These are phyloP conservation scores for Drosophila neocordata DNA, from an alignment of 1,140 invertebrate species.

Conservation along the genomic window DNA sequence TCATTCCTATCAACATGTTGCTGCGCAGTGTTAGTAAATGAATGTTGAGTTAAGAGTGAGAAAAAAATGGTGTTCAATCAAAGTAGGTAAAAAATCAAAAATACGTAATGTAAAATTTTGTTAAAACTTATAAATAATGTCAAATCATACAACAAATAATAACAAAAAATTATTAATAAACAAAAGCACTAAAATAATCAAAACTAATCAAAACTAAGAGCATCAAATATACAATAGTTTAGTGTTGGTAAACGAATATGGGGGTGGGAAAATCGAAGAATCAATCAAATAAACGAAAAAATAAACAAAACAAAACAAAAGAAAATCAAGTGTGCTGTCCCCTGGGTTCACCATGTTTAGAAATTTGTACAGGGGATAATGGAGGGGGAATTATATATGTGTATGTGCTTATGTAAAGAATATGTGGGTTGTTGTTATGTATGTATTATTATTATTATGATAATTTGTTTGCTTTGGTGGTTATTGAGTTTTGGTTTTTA, in stretches of 20 bases:
- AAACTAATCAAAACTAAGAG: not conserved
- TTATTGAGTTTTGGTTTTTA: conserved; percentile 10
- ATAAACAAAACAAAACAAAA: conserved; percentile 23
- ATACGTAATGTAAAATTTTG: not conserved
- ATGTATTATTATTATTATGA: conserved; percentile 1
- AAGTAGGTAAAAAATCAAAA: not conserved
- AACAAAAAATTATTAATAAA: not conserved
- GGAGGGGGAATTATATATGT: not conserved
- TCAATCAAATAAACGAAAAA: conserved; percentile 8
- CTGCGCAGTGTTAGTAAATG: not conserved
- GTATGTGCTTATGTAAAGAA: too few species aligned
- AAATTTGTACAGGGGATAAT: conserved; percentile 2
- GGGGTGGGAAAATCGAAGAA: not conserved
- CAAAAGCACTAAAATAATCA: not conserved
- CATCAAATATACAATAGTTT: not conserved
- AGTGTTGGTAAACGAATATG: not conserved
- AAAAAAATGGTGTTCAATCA: not conserved
- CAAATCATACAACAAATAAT: conserved; percentile 4
- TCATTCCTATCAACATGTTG: too few species aligned
- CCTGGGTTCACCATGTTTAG: conserved; percentile 43
- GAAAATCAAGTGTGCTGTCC: conserved; percentile 25
- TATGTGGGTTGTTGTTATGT: not conserved
- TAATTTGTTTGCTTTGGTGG: not conserved
- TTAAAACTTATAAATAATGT: not conserved
- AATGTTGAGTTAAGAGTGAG: too few species aligned